Percentiles rank a stretch among this genome's conserved stretches.
These are phyloP conservation scores for Emmelina monodactyla DNA, from an alignment of 2,888 invertebrate genomes.

Conservation along the genomic window DNA sequence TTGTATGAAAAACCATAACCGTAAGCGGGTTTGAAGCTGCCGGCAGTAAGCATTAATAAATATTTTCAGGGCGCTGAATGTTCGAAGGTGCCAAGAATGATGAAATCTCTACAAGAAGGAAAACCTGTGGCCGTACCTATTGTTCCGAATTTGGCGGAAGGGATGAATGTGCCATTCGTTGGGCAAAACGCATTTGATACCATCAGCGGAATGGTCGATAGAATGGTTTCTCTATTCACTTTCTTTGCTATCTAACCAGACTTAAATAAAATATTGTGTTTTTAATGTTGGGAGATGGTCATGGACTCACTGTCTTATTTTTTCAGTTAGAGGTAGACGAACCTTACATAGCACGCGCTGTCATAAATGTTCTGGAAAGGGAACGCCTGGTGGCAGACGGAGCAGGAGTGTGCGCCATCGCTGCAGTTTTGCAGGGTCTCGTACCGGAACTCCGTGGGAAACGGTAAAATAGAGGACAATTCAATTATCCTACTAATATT, in stretches of 20 bases:
- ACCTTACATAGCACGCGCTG: conserved; percentile 72
- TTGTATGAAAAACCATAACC: too few species aligned
- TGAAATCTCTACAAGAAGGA: conserved; percentile 72
- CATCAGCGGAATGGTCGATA: conserved; percentile 72
- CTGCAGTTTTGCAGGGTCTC: conserved; percentile 76
- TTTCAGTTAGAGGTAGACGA: conserved; percentile 70
- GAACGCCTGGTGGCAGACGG: conserved; percentile 85
- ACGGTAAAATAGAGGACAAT: too few species aligned
- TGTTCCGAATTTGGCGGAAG: conserved; percentile 75
- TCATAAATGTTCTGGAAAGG: conserved; percentile 72
- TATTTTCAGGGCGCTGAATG: conserved; percentile 78
- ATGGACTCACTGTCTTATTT: neutral
- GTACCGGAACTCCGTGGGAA: conserved; percentile 78
- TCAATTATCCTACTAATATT: too few species aligned
- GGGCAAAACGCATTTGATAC: conserved; percentile 78
- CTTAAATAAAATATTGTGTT: neutral
- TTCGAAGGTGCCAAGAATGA: conserved; percentile 79
- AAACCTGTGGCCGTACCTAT: conserved; percentile 66
- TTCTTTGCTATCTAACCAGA: neutral
- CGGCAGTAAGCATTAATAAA: too few species aligned
- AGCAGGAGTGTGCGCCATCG: conserved; percentile 79
- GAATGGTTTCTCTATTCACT: conserved; percentile 53
- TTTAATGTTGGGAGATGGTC: too few species aligned
- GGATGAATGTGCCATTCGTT: conserved; percentile 73
- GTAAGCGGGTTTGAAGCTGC: too few species aligned